Percentiles rank a stretch among this genome's conserved stretches.
Evolutionary conservation across 1,140 invertebrate species (phyloP).

Genomic region (Cydia pomonella): DNA sequence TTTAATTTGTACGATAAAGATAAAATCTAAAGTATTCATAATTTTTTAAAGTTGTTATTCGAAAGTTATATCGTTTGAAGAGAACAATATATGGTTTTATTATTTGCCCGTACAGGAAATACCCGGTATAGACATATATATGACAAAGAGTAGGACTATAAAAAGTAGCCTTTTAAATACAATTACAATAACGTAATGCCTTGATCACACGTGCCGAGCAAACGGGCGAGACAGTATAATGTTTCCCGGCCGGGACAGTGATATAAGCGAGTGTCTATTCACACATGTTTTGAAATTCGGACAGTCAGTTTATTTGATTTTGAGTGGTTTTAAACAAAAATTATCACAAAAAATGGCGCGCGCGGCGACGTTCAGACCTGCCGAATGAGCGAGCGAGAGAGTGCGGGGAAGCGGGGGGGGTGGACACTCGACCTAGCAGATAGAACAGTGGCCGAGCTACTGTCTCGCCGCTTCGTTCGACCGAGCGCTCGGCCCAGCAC

Average conservation of each 20-base stretch:
- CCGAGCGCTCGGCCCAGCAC: too few species aligned
- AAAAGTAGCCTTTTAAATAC: too few species aligned
- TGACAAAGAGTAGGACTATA: too few species aligned
- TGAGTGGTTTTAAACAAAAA: too few species aligned
- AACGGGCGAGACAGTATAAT: background rate
- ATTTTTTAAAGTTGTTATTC: too few species aligned
- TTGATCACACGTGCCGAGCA: background rate
- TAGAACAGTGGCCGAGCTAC: constrained; percentile 31
- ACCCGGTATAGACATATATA: too few species aligned
- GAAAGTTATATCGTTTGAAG: too few species aligned
- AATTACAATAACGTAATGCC: too few species aligned
- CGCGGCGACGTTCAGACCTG: constrained; percentile 11
- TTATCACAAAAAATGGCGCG: background rate
- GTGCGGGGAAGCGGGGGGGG: constrained; percentile 36
- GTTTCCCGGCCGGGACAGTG: background rate
- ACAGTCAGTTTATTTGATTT: background rate
- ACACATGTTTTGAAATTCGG: background rate
- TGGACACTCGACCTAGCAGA: constrained; percentile 33
- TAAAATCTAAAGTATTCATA: too few species aligned
- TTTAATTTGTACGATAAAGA: too few species aligned
- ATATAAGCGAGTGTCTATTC: background rate
- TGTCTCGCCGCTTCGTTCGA: background rate
- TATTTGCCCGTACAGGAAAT: too few species aligned
- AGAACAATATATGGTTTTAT: too few species aligned
- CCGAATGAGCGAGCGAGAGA: constrained; percentile 33